Evolutionary conservation across 1,140 invertebrate species (phyloP).

Genomic region (Drosophila watanabei): DNA sequence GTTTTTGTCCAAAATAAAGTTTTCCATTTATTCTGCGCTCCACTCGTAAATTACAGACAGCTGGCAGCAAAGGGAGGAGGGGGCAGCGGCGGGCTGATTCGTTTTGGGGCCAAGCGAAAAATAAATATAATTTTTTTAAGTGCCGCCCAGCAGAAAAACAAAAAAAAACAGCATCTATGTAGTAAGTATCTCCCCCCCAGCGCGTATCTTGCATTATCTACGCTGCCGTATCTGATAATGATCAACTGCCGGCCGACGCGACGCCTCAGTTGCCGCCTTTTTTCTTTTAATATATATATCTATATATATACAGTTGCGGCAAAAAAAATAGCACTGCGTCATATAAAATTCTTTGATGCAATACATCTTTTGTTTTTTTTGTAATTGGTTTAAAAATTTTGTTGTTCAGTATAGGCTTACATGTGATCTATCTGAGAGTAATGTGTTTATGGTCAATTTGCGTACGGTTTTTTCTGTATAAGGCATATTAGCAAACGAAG

Average conservation of each 20-base stretch:
- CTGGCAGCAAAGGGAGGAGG: not conserved
- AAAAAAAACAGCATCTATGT: slow-evolving; percentile 28
- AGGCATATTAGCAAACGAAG: too few species aligned
- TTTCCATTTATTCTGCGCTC: slow-evolving; percentile 49
- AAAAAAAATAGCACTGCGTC: too few species aligned
- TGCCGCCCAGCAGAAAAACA: slow-evolving; percentile 45
- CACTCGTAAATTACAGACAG: slow-evolving; percentile 64
- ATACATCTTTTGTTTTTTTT: too few species aligned
- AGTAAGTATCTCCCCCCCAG: slow-evolving; percentile 11
- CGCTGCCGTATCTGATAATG: slow-evolving; percentile 74
- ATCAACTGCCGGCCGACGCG: slow-evolving; percentile 74
- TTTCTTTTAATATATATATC: slow-evolving; percentile 36
- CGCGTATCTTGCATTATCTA: slow-evolving; percentile 62
- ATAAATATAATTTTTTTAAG: slow-evolving; percentile 63
- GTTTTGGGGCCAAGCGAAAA: slow-evolving; percentile 43
- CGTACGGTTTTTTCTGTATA: too few species aligned
- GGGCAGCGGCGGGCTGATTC: not conserved
- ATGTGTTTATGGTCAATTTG: too few species aligned
- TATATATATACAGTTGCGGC: too few species aligned
- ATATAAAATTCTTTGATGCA: too few species aligned
- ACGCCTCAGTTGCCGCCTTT: slow-evolving; percentile 61
- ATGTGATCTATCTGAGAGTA: too few species aligned
- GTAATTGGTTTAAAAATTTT: too few species aligned
- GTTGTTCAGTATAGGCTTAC: too few species aligned
- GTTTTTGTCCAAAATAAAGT: slow-evolving; percentile 37